These are phyloP conservation scores for Chlorodrepanis virens DNA, from an alignment of 2,113 vertebrate species.

Conservation along the genomic window DNA sequence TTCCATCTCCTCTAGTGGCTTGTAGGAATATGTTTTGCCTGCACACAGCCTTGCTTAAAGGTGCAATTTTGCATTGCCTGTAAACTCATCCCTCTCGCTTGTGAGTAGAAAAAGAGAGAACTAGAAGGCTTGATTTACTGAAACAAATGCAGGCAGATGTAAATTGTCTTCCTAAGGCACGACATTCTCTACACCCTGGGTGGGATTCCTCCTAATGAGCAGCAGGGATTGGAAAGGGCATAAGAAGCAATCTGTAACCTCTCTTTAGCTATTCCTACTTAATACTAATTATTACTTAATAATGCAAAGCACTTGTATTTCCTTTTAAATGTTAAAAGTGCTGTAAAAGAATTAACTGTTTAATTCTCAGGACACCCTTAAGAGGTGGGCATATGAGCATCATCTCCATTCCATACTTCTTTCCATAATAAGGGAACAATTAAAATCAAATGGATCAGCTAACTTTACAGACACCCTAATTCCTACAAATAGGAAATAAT, in stretches of 20 bases:
- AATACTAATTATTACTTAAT: slow-evolving; percentile 38
- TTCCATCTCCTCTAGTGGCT: neutral
- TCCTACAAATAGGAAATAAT: slow-evolving; percentile 71
- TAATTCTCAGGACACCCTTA: slow-evolving; percentile 27
- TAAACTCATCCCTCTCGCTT: neutral
- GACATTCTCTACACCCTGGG: neutral
- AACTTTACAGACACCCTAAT: slow-evolving; percentile 63
- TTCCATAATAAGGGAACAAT: slow-evolving; percentile 69
- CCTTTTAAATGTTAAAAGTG: slow-evolving; percentile 2
- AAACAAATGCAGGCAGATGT: slow-evolving; percentile 14
- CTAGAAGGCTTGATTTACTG: slow-evolving; percentile 6
- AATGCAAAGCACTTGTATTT: slow-evolving; percentile 3
- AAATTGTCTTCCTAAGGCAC: slow-evolving; percentile 39
- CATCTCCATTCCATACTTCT: slow-evolving; percentile 46
- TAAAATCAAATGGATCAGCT: slow-evolving; percentile 70
- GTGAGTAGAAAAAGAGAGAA: neutral
- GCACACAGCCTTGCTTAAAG: neutral
- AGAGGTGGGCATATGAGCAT: neutral
- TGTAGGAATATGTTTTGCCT: neutral
- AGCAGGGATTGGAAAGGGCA: neutral
- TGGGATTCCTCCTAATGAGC: neutral
- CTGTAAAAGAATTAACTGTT: slow-evolving; percentile 24
- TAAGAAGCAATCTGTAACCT: neutral
- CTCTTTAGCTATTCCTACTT: slow-evolving; percentile 9
- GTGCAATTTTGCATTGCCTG: neutral